Conservation (phyloP, 2,113 vertebrate species). For the Pterocles gutturalis region DNA sequence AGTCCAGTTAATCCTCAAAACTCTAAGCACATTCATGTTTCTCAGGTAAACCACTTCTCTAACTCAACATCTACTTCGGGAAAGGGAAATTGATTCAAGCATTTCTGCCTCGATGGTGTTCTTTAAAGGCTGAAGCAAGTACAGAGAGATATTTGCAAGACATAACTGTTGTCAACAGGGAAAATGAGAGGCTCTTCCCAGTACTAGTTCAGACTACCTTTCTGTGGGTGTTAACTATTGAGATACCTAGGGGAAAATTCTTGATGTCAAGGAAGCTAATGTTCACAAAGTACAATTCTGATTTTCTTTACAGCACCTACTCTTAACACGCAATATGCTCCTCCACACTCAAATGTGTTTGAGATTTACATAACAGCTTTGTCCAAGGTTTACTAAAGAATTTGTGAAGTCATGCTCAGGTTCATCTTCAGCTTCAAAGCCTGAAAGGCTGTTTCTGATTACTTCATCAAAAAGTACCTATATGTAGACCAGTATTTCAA, state of each 20-base stretch:
- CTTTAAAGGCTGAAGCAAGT: background rate
- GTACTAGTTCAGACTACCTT: background rate
- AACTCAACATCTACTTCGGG: background rate
- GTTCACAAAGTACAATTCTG: background rate
- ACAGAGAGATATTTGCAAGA: background rate
- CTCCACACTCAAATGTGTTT: background rate
- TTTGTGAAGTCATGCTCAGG: background rate
- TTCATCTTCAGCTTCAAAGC: constrained; percentile 74
- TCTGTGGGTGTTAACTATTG: background rate
- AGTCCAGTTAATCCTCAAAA: background rate
- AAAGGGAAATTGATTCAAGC: background rate
- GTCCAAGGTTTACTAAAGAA: background rate
- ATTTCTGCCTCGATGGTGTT: background rate
- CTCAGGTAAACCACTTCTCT: background rate
- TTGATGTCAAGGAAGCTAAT: background rate
- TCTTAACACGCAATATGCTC: background rate
- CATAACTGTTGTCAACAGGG: background rate
- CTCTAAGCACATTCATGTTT: background rate
- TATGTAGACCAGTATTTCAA: constrained; percentile 55
- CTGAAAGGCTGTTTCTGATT: constrained; percentile 60
- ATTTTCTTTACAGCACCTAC: background rate
- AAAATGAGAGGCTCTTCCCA: background rate
- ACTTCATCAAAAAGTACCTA: constrained; percentile 75
- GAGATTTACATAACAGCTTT: background rate
- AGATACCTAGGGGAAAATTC: background rate